Conservation (phyloP, 1,140 invertebrate species). For the Ctenoplectra terminalis region DNA sequence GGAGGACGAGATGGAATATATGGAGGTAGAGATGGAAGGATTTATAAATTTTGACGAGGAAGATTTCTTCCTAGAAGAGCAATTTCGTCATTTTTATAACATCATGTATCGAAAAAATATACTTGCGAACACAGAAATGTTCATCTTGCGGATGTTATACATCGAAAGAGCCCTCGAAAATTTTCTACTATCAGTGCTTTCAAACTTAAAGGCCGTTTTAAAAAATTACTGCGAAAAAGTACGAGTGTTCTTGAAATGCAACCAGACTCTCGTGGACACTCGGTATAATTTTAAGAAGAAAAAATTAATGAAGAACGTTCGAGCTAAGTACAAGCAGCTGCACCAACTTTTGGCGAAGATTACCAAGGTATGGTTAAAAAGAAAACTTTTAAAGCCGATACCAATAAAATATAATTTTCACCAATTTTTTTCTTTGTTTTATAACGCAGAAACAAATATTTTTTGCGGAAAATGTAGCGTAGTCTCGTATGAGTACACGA, state of each 20-base stretch:
- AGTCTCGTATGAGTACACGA: too few species aligned
- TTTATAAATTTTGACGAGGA: background rate
- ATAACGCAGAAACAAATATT: background rate
- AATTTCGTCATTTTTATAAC: background rate
- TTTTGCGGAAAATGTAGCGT: background rate
- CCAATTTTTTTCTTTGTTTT: background rate
- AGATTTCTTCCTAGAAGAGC: background rate
- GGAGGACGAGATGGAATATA: background rate
- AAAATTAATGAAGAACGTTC: too few species aligned
- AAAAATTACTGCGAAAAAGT: background rate
- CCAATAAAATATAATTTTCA: background rate
- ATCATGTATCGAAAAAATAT: background rate
- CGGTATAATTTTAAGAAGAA: background rate
- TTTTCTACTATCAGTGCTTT: too few species aligned
- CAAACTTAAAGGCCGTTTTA: background rate
- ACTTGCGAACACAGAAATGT: background rate
- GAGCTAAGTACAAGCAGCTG: background rate
- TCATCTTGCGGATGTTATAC: background rate
- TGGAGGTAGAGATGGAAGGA: background rate
- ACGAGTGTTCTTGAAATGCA: background rate
- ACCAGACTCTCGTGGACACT: background rate
- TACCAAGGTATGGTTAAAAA: constrained; percentile 4
- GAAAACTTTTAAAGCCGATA: background rate
- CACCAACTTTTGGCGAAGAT: background rate
- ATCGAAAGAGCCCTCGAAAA: background rate